Base-by-base conservation (phyloP, 2,888 invertebrate species). In the Leptura quadrifasciata region DNA sequence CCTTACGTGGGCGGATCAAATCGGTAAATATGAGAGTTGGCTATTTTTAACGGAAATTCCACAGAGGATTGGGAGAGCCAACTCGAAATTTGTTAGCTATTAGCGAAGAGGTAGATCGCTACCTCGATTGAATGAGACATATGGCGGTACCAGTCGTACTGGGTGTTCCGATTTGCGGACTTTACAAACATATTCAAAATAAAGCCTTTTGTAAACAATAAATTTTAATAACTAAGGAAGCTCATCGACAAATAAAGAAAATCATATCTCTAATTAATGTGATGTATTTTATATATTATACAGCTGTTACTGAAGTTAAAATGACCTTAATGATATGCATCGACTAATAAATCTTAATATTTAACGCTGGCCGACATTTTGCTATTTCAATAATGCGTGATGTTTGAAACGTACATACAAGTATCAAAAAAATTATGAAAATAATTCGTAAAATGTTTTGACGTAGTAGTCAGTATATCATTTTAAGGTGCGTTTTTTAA, bases 41-140 rank as follows among this genome's bases (percentile, higher is more conserved):
- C 54, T 74, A 74, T 74, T 70, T 74, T 70, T 70, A 74, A 57
- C 74, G 70, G 70, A 74, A 74, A 74, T 70, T 63, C 74, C 70
- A 20, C 18, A 55, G 15, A 6, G 70, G 64, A 55, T 64, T 58
- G 27, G 35, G 74, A 39, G 39, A 24, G 52, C 65, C 17, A 54
- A 57, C 58, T 57, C 18, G 12, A 35, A 58, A 54, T 69, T 69
- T 69, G 69, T 69, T 69, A 39, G 57, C 18, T 69, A 39, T 58
- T 67, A 20, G 20, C 39, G 31, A 21, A 39, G 58, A 69, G 67
- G 52, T 65, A 63, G 39, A 31, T 18, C 18, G 55, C 55, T 17
- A 55, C 20, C 55, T 17, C 15, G 52, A 6, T 52, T 15, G 52
- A 52, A 31, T 31, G 12, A 39, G 39, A 3, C 39, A 15, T 12